Percentiles rank a stretch among this genome's conserved stretches.
These are phyloP conservation scores for Megalops atlanticus DNA, from an alignment of 2,113 vertebrate species.

Conservation along the genomic window DNA sequence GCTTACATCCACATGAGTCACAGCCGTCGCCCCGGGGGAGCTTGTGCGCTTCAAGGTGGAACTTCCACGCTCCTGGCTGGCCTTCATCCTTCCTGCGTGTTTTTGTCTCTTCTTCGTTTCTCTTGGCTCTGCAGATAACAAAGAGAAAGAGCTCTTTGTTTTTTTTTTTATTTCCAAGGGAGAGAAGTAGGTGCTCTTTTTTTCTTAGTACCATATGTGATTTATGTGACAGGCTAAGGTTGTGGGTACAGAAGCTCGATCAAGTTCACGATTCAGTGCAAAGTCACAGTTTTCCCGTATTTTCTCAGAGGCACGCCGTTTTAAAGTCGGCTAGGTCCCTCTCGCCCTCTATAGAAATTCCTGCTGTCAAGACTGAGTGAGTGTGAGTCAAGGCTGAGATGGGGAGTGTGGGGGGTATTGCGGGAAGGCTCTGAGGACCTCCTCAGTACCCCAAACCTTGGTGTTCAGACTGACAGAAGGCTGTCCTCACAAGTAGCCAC, in stretches of 20 bases:
- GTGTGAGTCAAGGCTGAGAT: constrained; percentile 45
- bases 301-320: constrained; percentile 15
- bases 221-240: not conserved
- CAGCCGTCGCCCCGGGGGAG: not conserved
- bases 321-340: constrained; percentile 45
- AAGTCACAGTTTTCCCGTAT: constrained; percentile 49
- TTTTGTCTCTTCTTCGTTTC: not conserved
- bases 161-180: not conserved
- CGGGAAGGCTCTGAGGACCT: constrained; percentile 7
- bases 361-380: constrained; percentile 10
- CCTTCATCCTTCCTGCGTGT: not conserved
- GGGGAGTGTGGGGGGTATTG: not conserved
- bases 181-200: constrained; percentile 6
- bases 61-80: not conserved
- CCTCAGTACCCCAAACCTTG: not conserved
- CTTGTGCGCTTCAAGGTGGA: not conserved
- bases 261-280: constrained; percentile 45
- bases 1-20: not conserved
- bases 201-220: not conserved
- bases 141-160: not conserved
- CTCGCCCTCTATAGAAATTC: constrained; percentile 63
- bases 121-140: not conserved
- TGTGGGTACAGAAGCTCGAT: constrained; percentile 27
- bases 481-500: not conserved
- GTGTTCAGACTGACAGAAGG: not conserved